Base-by-base conservation (phyloP, 1,140 invertebrate genomes). In the Neoseiulus cucumeris region DNA sequence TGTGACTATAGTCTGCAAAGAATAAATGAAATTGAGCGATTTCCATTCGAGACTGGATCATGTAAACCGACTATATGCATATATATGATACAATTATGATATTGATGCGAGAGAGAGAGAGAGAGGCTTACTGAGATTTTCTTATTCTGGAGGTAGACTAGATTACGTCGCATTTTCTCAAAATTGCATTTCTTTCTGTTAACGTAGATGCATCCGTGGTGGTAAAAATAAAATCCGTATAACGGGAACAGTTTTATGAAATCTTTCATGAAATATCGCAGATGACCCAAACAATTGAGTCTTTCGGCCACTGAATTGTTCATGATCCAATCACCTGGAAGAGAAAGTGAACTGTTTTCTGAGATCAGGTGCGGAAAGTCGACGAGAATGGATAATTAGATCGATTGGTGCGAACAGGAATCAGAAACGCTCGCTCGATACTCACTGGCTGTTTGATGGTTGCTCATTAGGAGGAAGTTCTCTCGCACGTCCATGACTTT, bases 181-280 rank as follows among this genome's bases (percentile, higher is more conserved):
- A 59, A 59, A 25, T 59, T 9, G 22, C 51, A 59, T 2, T 59
- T 25, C 33, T 59, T 59, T 5, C 51, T 12, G 9, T 59, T 59
- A 6, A 59, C 51, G 22, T 59, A 59, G 22, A 59, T 59, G 51
- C 51, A 59, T 25, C 51, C 51, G 22, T 59, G 51, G 22, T 59
- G 51, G 22, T 59, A 33, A 9, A 59, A 59, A 33, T 59, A 59
- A 20, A 59, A 59, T 2, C 51, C 51, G 51, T 59, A 59, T 2
- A 59, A 33, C 22, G 51, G 51, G 22, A 59, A 20, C 14, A 59
- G 17, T 59, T 59, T 25, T 14, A 59, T 25, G 22, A 59, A 25
- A 20, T 59, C 51, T 59, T 59, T 59, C 51, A 59, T 59, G 22
- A 59, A 59, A 25, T 59, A 59, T 14, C 51, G 51, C 25, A 59